Percentiles rank a stretch among this genome's conserved stretches.
phyloP scores from a whole-genome alignment of 2,113 vertebrate species.

The Glaucidium brasilianum region DNA sequence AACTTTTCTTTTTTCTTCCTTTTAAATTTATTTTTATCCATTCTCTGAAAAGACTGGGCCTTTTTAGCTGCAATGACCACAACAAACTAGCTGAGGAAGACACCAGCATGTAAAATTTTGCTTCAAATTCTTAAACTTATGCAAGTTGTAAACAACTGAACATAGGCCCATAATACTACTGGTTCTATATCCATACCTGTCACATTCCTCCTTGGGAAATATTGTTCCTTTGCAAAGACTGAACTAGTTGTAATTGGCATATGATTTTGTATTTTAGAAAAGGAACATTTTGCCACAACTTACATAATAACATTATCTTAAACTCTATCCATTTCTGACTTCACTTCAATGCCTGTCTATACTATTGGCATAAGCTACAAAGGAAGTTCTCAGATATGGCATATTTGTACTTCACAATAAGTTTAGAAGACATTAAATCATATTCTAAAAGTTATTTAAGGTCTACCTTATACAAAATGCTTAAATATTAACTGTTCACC shows the following conservation, averaged over 20 bases:
- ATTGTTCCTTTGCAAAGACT: neutral
- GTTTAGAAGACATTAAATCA: neutral
- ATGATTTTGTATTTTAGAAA: neutral
- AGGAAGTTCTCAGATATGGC: neutral
- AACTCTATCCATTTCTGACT: neutral
- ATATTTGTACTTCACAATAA: neutral
- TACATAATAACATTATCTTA: neutral
- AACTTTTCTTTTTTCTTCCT: neutral
- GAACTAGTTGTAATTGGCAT: neutral
- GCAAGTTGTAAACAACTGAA: neutral
- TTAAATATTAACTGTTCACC: neutral
- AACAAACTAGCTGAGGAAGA: neutral
- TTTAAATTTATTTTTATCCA: neutral
- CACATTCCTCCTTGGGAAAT: neutral
- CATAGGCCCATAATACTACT: neutral
- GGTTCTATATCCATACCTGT: neutral
- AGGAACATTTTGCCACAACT: neutral
- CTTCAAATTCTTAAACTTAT: neutral
- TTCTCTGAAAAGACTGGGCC: neutral
- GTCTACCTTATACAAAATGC: neutral
- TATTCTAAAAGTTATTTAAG: neutral
- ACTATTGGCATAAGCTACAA: neutral
- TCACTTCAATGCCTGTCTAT: neutral
- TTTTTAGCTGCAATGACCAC: neutral
- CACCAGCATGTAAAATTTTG: neutral